Conservation (phyloP, 2,113 vertebrate species). For the Hippoglossus stenolepis region DNA sequence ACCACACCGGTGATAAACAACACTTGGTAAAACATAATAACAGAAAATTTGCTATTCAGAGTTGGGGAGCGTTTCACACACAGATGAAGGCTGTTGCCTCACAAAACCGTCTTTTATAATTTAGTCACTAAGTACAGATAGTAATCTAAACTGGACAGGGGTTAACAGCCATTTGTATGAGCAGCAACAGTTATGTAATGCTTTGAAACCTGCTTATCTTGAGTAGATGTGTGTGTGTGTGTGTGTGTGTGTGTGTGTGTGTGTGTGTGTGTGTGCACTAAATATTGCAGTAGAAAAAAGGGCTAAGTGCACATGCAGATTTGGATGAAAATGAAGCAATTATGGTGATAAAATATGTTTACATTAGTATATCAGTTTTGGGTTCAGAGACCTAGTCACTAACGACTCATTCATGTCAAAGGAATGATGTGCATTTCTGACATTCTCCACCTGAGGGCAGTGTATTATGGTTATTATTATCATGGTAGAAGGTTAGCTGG, state of each 20-base stretch:
- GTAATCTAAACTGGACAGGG: not conserved
- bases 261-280: not conserved
- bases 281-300: no score
- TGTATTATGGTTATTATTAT: constrained; percentile 27
- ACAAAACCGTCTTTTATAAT: constrained; percentile 24
- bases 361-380: no score
- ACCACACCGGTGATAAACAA: not conserved
- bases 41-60: not conserved
- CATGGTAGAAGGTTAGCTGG: not conserved
- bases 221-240: not conserved
- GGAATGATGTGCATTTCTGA: constrained; percentile 1
- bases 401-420: not conserved
- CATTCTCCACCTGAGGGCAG: constrained; percentile 43
- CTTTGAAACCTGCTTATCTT: not conserved
- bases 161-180: not conserved
- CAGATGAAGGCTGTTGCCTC: constrained; percentile 18
- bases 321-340: no score
- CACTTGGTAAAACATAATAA: not conserved
- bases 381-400: not conserved
- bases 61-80: not conserved
- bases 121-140: constrained; percentile 2
- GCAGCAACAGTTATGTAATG: constrained; percentile 31
- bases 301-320: no score
- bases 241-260: not conserved
- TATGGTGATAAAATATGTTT: no score